phyloP scores from a whole-genome alignment of 2,113 vertebrate species.

The Oxyura jamaicensis region DNA sequence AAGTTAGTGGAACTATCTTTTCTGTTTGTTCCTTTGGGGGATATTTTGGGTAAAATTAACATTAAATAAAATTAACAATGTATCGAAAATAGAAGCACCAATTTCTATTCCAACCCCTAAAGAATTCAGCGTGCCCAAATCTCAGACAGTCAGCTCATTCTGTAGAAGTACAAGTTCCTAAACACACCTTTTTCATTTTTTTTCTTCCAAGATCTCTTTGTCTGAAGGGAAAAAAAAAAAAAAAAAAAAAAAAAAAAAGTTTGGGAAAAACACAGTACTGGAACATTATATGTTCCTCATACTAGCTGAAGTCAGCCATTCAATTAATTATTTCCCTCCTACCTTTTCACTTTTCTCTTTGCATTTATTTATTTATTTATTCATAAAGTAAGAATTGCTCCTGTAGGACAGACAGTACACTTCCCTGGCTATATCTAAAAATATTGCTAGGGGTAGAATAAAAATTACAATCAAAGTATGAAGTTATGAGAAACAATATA shows the following conservation, averaged over 20 bases:
- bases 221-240: background rate
- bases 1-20: background rate
- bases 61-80: background rate
- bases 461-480: background rate
- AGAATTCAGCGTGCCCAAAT: background rate
- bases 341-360: background rate
- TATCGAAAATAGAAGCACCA: background rate
- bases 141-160: background rate
- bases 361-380: background rate
- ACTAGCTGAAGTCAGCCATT: background rate
- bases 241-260: background rate
- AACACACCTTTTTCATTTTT: background rate
- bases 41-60: background rate
- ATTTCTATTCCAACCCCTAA: background rate
- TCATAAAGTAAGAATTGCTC: background rate
- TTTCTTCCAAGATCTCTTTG: background rate
- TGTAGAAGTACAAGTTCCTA: background rate
- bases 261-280: background rate
- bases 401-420: background rate
- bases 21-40: background rate
- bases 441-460: background rate
- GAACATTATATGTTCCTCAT: background rate
- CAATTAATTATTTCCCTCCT: background rate
- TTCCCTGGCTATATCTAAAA: background rate
- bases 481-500: background rate